Evolutionary conservation across 2,797 vertebrate species (phyloP), one percentile per base, ranked within the genome.

Genomic region (Acanthopagrus latus): DNA sequence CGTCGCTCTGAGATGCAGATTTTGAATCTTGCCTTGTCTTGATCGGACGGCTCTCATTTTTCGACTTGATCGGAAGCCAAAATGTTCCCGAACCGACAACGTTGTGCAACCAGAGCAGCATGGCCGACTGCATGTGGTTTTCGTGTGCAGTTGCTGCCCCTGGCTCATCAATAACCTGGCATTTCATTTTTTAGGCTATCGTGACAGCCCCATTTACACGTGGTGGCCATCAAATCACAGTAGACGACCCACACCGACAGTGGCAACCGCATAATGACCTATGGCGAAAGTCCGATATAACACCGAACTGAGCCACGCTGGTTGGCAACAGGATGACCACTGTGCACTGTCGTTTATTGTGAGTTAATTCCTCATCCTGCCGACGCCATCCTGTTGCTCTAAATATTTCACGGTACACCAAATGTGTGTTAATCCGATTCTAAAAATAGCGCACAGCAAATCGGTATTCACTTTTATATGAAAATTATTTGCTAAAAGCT

Each of bases 401-500:
- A 58, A 72, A 51, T 46, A 18, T 38, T 52, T 12, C 27, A 52
- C 9, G n/a, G 64, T 29, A 38, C 64, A 57, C 67, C 25, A 47
- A 60, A 70, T 64, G 64, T 65, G 48, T 69, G 54, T 70, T 71
- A 60, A 71, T 63, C 60, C 7, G 1, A 7, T 10, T 64, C 65
- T 70, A 51, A 73, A 65, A 68, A 63, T 56, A 80, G 63, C 57
- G n/a, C 44, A 57, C 48, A 72, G 48, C 64, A 73, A 80, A 58
- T 67, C 46, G 41, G n/a, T 64, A 55, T 74, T 56, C 62, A 55
- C 57, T 59, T 23, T 46, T 63, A 23, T 41, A 48, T 59, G 29
- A 50, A 63, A 14, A 23, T 14, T 60, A 60, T 75, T 74, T 71
- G 65, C 57, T 71, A n/a, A 56, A 71, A 75, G 62, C 52, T 74